These are phyloP conservation scores for Dasypolia templi DNA, from an alignment of 2,888 invertebrate genomes.

Conservation along the genomic window DNA sequence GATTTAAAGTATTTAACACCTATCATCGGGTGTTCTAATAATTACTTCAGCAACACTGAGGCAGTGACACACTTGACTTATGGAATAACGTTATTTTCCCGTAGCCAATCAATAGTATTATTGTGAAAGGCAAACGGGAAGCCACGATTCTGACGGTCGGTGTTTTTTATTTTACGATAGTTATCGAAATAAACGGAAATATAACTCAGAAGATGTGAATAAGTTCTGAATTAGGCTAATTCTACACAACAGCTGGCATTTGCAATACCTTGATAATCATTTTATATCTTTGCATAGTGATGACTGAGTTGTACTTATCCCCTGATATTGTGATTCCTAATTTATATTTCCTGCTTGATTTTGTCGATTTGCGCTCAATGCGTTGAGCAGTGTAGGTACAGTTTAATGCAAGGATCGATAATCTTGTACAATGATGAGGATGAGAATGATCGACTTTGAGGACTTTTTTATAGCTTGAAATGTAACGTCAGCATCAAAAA, in stretches of 20 bases:
- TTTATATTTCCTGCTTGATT: neutral
- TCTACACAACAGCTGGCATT: neutral
- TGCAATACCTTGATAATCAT: neutral
- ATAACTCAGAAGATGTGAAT: neutral
- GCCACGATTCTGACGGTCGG: neutral
- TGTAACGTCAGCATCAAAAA: conserved; percentile 3
- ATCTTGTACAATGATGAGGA: neutral
- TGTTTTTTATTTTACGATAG: neutral
- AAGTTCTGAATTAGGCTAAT: neutral
- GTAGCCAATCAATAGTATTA: conserved; percentile 34
- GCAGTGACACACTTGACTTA: conserved; percentile 20
- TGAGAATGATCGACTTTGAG: too few species aligned
- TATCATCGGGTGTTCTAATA: neutral
- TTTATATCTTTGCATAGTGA: neutral
- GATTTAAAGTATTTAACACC: too few species aligned
- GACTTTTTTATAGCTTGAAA: neutral
- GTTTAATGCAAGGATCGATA: neutral
- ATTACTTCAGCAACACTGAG: conserved; percentile 13
- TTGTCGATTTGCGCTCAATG: too few species aligned
- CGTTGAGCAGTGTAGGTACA: too few species aligned
- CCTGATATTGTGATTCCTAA: neutral
- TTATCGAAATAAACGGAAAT: neutral
- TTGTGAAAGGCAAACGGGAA: conserved; percentile 6
- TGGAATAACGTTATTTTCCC: conserved; percentile 23
- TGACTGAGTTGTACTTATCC: neutral